Conservation (phyloP, 2,113 vertebrate species). For the Polypterus bichir region DNA sequence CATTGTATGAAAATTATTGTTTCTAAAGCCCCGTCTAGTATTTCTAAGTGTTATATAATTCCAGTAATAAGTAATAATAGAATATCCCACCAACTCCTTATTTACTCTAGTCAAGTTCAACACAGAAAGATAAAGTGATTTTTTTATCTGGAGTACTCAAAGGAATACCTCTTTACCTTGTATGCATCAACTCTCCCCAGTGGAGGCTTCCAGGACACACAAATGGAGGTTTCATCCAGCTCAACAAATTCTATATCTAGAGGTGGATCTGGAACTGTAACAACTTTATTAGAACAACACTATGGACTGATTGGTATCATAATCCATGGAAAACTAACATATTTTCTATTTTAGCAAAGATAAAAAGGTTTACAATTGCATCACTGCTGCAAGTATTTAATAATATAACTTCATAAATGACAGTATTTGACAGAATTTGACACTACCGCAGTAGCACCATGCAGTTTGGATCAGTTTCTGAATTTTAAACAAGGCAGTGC, state of each 20-base stretch:
- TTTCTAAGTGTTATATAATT: no score
- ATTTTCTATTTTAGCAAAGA: neutral
- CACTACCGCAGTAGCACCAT: no score
- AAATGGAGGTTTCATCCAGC: slow-evolving; percentile 46
- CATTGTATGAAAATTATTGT: no score
- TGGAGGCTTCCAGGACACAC: slow-evolving; percentile 61
- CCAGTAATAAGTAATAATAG: no score
- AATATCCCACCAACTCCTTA: no score
- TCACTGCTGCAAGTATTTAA: no score
- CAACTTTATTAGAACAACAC: neutral
- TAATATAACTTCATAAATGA: no score
- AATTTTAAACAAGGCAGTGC: no score
- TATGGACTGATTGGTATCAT: neutral
- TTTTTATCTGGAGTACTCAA: slow-evolving; percentile 14
- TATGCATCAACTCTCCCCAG: slow-evolving; percentile 55
- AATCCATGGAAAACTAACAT: neutral
- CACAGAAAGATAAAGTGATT: slow-evolving; percentile 6
- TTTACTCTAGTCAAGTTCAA: no score
- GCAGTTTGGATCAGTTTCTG: no score
- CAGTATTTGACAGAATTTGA: no score
- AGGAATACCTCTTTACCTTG: slow-evolving; percentile 45
- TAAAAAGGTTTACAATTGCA: neutral
- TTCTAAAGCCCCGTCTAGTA: no score
- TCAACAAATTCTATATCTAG: slow-evolving; percentile 52
- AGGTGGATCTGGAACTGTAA: slow-evolving; percentile 54